Base-by-base conservation (phyloP, 2,797 vertebrate genomes). In the Ispidina picta region DNA sequence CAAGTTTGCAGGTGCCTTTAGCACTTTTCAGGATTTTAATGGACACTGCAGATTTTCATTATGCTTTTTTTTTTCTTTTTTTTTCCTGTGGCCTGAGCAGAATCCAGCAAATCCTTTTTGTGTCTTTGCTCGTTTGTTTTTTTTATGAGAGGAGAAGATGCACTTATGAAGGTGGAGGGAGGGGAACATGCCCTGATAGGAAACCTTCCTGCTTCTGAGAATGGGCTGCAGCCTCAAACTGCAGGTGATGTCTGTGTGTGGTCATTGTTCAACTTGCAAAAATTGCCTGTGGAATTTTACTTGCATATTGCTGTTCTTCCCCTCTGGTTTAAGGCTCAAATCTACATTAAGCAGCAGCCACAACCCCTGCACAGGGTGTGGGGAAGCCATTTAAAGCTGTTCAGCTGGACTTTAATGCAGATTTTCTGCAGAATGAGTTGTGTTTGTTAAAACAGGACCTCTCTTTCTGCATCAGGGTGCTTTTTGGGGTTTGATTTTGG, bases 1-100 rank as follows among this genome's bases (percentile, higher is more conserved):
- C 69, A 78, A 64, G 44, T 90, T 91, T 91, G 63, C 69, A 93
- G 64, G 69, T 90, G 72, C 46, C n/a, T 88, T 75, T 46, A 85
- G 69, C 59, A 49, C 39, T 81, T 88, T 64, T 54, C 22, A 59
- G 65, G 52, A 41, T 90, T 69, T 85, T 92, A 81, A 74, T 94
- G 68, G 83, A 15, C 10, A 9, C 31, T 39, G 28, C n/a, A 59
- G 41, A 77, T 33, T 63, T 25, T 84, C 65, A 49, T 92, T 65
- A 22, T 1, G 2, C 4, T 55, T 18, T 8, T 49, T 46, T 18
- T 17, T 75, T 48, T 48, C 13, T 23, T 46, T 63, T 33, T 37
- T 68, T 63, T 17, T 2, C 4, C 29, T 68, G 1, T 59, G 46
- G 15, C 20, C 52, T 71, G 63, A 85, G 72, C 15, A 74, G 46